Percentiles rank a stretch among this genome's conserved stretches.
Evolutionary conservation across 2,888 invertebrate genomes (phyloP).

Genomic region (Drosophila anomalata): DNA sequence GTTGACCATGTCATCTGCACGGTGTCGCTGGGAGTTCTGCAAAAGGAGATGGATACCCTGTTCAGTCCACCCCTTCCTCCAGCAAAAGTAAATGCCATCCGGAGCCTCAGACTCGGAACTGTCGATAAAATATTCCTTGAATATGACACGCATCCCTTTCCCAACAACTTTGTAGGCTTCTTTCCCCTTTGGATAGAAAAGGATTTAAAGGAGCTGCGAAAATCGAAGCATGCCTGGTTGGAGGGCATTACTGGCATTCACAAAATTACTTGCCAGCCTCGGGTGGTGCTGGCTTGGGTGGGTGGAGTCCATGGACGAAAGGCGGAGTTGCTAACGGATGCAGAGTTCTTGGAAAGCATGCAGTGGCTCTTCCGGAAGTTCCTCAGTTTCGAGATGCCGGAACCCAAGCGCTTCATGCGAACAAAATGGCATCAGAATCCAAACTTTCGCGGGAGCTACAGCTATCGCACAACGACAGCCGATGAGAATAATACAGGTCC

Average conservation of each 20-base stretch:
- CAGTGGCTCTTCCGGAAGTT: conserved; percentile 69
- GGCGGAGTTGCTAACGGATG: conserved; percentile 86
- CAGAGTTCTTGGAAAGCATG: conserved; percentile 74
- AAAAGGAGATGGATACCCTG: conserved; percentile 65
- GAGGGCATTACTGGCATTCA: conserved; percentile 87
- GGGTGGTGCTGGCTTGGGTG: conserved; percentile 88
- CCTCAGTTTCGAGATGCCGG: conserved; percentile 54
- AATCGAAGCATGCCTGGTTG: conserved; percentile 85
- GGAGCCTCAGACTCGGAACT: conserved; percentile 85
- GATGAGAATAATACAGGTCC: conserved; percentile 85
- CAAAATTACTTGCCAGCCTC: conserved; percentile 86
- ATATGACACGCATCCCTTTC: conserved; percentile 86
- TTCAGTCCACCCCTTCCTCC: conserved; percentile 85
- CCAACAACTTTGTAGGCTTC: conserved; percentile 84
- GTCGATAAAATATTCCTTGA: conserved; percentile 87
- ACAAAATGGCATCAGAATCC: conserved; percentile 87
- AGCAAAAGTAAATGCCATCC: conserved; percentile 84
- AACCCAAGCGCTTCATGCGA: conserved; percentile 80
- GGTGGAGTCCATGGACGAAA: conserved; percentile 86
- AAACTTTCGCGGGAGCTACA: conserved; percentile 87
- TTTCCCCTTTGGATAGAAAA: conserved; percentile 85
- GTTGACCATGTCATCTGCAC: conserved; percentile 87
- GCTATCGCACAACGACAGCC: conserved; percentile 85
- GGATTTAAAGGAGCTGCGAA: conserved; percentile 74
- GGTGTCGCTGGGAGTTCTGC: conserved; percentile 86